These are phyloP conservation scores for Agrochola lota DNA, from an alignment of 2,888 invertebrate genomes.

Conservation along the genomic window DNA sequence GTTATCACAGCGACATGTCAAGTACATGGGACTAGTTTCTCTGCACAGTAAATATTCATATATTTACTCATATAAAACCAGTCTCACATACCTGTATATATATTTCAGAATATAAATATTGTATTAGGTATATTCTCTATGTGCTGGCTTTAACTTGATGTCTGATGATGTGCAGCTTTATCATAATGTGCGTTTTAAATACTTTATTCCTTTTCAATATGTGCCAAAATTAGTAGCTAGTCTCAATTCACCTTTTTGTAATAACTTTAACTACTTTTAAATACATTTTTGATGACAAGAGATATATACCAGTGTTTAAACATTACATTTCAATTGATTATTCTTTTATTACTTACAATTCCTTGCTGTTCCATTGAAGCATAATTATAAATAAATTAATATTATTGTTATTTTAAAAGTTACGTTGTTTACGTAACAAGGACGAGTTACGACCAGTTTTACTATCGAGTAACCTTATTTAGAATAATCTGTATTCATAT, in stretches of 20 bases:
- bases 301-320: conserved; percentile 55
- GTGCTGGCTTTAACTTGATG: conserved; percentile 63
- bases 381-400: conserved; percentile 78
- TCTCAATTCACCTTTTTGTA: conserved; percentile 43
- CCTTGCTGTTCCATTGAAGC: conserved; percentile 89
- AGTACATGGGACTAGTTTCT: conserved; percentile 55
- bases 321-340: conserved; percentile 56
- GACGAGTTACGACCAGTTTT: conserved; percentile 15
- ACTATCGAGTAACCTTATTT: conserved; percentile 20
- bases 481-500: conserved; percentile 18
- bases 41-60: conserved; percentile 28
- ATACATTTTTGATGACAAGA: conserved; percentile 42
- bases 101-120: conserved; percentile 47
- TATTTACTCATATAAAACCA: conserved; percentile 39
- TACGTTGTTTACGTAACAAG: conserved; percentile 48
- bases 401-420: conserved; percentile 50
- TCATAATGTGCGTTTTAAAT: conserved; percentile 57
- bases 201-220: conserved; percentile 51
- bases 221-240: conserved; percentile 62
- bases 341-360: conserved; percentile 86
- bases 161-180: conserved; percentile 63
- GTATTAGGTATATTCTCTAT: conserved; percentile 58
- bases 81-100: conserved; percentile 55
- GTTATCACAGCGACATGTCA: conserved; percentile 50
- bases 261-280: conserved; percentile 38